Percentiles rank a stretch among this genome's conserved stretches.
Conservation (phyloP, 2,113 vertebrate genomes). For the Oophaga pumilio region DNA sequence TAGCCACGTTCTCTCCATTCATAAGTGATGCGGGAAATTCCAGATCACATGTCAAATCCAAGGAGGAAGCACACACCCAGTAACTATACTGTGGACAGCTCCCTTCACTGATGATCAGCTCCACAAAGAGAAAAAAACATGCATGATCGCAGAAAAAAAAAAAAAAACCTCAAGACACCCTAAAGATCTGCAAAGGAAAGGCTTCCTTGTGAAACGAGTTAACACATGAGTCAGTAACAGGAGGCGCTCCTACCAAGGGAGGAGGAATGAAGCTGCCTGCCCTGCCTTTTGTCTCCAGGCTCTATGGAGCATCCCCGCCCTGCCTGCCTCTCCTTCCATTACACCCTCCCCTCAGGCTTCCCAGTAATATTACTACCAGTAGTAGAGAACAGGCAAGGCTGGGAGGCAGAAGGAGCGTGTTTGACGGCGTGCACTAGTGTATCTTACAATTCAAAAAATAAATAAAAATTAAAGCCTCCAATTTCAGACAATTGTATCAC, state of each 20-base stretch:
- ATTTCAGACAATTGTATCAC: too few species aligned
- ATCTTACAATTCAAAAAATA: background rate
- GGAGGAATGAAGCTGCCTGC: constrained; percentile 39
- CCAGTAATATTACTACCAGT: constrained; percentile 29
- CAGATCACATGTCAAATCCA: background rate
- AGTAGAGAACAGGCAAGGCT: background rate
- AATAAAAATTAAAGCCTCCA: too few species aligned
- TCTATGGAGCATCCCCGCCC: constrained; percentile 47
- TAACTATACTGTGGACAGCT: background rate
- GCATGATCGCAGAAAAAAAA: background rate
- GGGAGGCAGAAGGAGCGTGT: background rate
- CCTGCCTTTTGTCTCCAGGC: constrained; percentile 58
- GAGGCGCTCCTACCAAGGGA: constrained; percentile 35
- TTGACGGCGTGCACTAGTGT: background rate
- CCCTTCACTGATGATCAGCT: too few species aligned
- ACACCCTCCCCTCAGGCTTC: constrained; percentile 30
- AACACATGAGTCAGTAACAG: constrained; percentile 49
- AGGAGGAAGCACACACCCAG: background rate
- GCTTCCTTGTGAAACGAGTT: constrained; percentile 12
- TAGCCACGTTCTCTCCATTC: background rate
- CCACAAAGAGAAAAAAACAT: too few species aligned
- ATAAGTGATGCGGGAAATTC: background rate
- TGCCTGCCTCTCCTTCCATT: constrained; percentile 49
- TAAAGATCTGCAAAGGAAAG: background rate
- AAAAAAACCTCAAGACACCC: background rate